Percentiles rank a stretch among this genome's conserved stretches.
These are phyloP conservation scores for Campoletis raptor DNA, from an alignment of 2,888 invertebrate species.

Conservation along the genomic window DNA sequence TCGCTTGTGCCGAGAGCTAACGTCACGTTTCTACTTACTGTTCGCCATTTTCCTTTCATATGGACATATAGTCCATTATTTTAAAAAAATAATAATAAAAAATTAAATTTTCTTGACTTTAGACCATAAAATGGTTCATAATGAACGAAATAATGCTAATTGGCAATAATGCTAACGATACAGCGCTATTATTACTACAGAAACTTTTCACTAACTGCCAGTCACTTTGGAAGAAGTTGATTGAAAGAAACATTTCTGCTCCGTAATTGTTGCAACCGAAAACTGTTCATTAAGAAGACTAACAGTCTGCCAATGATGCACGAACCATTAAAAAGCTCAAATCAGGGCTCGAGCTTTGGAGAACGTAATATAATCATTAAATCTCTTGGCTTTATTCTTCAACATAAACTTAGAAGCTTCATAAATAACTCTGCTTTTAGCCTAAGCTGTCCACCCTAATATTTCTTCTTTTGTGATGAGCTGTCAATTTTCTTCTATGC, in stretches of 20 bases:
- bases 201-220: not conserved
- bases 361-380: not conserved
- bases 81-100: no score
- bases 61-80: not conserved
- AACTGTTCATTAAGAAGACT: not conserved
- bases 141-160: no score
- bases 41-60: not conserved
- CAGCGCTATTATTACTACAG: no score
- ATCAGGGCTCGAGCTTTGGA: not conserved
- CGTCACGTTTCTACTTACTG: not conserved
- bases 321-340: not conserved
- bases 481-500: slow-evolving; percentile 13
- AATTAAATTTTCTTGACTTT: no score
- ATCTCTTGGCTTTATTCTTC: not conserved
- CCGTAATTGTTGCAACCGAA: not conserved
- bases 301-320: not conserved
- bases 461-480: slow-evolving; percentile 10
- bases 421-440: not conserved
- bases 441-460: not conserved
- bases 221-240: not conserved
- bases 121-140: no score
- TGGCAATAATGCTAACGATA: no score
- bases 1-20: not conserved
- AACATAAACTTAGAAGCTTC: not conserved
- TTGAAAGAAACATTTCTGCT: not conserved